Evolutionary conservation across 2,888 invertebrate species (phyloP), one percentile per base, ranked within the genome.

Genomic region (Melanchra persicariae): DNA sequence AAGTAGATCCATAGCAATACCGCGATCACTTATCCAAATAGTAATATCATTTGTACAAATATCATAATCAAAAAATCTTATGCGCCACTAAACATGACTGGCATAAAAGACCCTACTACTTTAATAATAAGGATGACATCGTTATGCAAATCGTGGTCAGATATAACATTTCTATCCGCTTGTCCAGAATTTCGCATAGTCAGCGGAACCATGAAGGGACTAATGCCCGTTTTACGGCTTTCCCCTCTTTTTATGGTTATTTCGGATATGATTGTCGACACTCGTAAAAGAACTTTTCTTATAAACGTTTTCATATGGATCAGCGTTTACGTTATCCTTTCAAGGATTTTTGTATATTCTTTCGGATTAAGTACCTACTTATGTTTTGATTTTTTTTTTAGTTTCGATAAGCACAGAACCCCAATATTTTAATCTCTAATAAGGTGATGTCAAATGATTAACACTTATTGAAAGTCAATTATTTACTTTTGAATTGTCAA

Each of bases 221-320:
- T 93, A 93, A 94, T 92, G 92, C 88, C 87, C 90, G 88, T 90
- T 94, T 94, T 94, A 94, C 91, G 92, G 90, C 89, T 87, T 87
- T 89, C 89, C 91, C 92, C 90, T 69, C 77, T 91, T 93, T 94
- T 94, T 93, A 94, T 90, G 91, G 89, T 89, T 91, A 92, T 92
- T 91, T 91, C 89, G 89, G 89, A 91, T 93, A 93, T 93, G 91
- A 92, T 93, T 93, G 92, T 92, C 91, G 90, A 87, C 91, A 89
- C 89, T 91, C 92, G 89, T 92, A 91, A 92, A 91, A 92, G 80
- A 89, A 90, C 87, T 90, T 89, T 87, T 89, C 88, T 89, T 88
- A 89, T 89, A 89, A 91, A 89, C 87, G 88, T 83, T 87, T 86
- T 82, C 87, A 82, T 87, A 86, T 81, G 85, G 87, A 82, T 84